Evolutionary conservation across 1,140 invertebrate genomes (phyloP).

Genomic region (Pemphigus obesinymphae): DNA sequence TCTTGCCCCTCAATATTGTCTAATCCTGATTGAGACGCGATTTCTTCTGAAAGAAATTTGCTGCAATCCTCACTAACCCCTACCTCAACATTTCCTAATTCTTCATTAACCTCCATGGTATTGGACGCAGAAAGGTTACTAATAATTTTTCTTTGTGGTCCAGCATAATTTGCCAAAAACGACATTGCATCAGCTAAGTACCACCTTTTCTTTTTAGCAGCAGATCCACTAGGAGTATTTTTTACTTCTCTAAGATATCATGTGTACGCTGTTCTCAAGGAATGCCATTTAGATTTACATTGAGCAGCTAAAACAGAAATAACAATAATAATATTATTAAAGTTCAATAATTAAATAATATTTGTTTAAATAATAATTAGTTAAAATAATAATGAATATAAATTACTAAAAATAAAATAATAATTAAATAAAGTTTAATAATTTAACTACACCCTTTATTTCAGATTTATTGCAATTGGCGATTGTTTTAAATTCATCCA

Average conservation of each 20-base stretch:
- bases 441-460: slow-evolving; percentile 21
- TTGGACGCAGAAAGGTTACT: not conserved
- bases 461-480: slow-evolving; percentile 12
- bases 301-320: slow-evolving; percentile 16
- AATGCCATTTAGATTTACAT: slow-evolving; percentile 35
- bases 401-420: not conserved
- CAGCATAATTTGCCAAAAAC: slow-evolving; percentile 20
- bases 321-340: slow-evolving; percentile 22
- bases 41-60: not conserved
- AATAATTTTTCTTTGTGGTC: slow-evolving; percentile 13
- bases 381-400: not conserved
- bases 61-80: not conserved
- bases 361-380: not conserved
- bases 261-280: slow-evolving; percentile 22
- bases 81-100: not conserved
- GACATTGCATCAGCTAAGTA: slow-evolving; percentile 33
- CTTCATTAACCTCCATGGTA: not conserved
- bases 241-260: slow-evolving; percentile 18
- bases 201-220: slow-evolving; percentile 36
- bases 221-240: slow-evolving; percentile 10
- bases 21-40: not conserved
- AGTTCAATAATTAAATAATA: not conserved
- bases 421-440: not conserved
- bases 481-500: slow-evolving; percentile 34
- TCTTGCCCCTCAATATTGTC: not conserved